Percentiles rank a stretch among this genome's conserved stretches.
phyloP scores from a whole-genome alignment of 1,140 invertebrate species.

The Meloidogyne hapla region DNA sequence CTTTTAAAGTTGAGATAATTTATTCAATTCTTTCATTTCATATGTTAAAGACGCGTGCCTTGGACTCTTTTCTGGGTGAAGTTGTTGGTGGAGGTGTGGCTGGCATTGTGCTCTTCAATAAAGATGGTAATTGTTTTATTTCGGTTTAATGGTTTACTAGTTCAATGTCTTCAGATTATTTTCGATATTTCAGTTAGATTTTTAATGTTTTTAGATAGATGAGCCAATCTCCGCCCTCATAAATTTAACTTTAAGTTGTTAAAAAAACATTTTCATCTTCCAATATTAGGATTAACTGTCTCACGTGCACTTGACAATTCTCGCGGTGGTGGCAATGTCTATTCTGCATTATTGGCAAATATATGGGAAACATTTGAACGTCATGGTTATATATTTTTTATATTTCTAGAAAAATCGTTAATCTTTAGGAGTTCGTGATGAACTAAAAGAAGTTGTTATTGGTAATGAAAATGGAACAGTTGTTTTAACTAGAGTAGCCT shows the following conservation, averaged over 20 bases:
- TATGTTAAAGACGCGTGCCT: conserved; percentile 28
- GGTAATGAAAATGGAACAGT: conserved; percentile 35
- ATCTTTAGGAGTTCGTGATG: conserved; percentile 35
- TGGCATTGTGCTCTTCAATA: conserved; percentile 38
- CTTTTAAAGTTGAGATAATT: background rate
- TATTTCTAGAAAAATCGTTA: background rate
- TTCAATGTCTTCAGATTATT: too few species aligned
- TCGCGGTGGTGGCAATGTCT: conserved; percentile 32
- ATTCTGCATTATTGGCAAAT: conserved; percentile 37
- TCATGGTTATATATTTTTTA: conserved; percentile 19
- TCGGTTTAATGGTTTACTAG: too few species aligned
- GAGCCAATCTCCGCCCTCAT: too few species aligned
- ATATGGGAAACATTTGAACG: conserved; percentile 43
- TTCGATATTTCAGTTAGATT: too few species aligned
- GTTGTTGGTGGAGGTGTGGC: conserved; percentile 36
- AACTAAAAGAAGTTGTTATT: conserved; percentile 33
- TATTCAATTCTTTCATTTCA: background rate
- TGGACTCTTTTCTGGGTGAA: conserved; percentile 34
- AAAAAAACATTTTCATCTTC: too few species aligned
- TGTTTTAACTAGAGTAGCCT: conserved; percentile 34
- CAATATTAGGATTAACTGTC: conserved; percentile 24
- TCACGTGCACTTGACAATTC: conserved; percentile 13
- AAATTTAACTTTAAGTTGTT: too few species aligned
- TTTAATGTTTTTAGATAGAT: too few species aligned
- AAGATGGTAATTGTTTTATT: conserved; percentile 39